A percentile compares a stretch with the other conserved stretches of the same genome.
phyloP scores from a whole-genome alignment of 2,113 vertebrate species.

The Trichechus manatus region DNA sequence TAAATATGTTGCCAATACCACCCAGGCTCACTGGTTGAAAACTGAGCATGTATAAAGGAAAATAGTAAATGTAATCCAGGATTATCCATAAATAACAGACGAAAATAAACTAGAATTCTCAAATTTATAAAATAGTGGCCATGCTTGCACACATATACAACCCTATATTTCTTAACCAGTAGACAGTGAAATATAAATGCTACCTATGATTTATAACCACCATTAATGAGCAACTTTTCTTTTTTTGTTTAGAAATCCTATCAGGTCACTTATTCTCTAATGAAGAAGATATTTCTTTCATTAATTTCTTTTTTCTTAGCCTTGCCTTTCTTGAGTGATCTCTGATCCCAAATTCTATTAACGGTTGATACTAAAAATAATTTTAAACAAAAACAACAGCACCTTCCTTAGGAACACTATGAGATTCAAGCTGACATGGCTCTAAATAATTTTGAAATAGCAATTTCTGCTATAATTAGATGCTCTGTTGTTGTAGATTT shows the following conservation, averaged over 20 bases:
- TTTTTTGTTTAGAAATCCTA: not conserved
- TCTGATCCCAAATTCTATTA: not conserved
- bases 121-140: not conserved
- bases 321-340: not conserved
- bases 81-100: not conserved
- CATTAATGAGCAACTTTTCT: not conserved
- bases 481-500: not conserved
- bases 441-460: constrained; percentile 10
- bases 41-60: not conserved
- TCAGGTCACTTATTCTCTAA: not conserved
- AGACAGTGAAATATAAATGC: not conserved
- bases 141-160: not conserved
- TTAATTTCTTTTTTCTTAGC: not conserved
- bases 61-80: not conserved
- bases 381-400: constrained; percentile 8
- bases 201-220: not conserved
- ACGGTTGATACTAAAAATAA: not conserved
- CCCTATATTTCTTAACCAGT: not conserved
- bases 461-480: constrained; percentile 2
- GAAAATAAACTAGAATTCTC: not conserved
- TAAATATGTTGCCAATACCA: not conserved
- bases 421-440: not conserved
- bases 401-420: not conserved
- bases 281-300: not conserved
- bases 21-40: not conserved